These are phyloP conservation scores for Macrotrachela quadricornifera DNA, from an alignment of 1,140 invertebrate genomes.

Conservation along the genomic window DNA sequence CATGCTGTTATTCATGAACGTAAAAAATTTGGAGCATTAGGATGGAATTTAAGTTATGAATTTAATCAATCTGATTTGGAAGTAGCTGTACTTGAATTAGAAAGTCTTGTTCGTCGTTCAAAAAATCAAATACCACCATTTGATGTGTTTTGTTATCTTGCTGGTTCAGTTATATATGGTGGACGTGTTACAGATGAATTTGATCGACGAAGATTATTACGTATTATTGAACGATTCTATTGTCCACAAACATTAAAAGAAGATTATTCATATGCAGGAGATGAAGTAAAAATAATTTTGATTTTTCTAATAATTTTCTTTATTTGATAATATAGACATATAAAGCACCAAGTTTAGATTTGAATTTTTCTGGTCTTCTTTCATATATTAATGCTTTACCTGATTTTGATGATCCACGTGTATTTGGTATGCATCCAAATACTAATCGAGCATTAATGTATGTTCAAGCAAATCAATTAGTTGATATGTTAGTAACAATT, in stretches of 20 bases:
- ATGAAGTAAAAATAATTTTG: not conserved
- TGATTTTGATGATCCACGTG: constrained; percentile 52
- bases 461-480: constrained; percentile 17
- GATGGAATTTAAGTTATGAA: constrained; percentile 68
- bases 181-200: constrained; percentile 45
- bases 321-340: not conserved
- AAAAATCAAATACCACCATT: constrained; percentile 35
- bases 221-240: constrained; percentile 26
- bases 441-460: constrained; percentile 57
- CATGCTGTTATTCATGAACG: constrained; percentile 62
- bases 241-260: constrained; percentile 44
- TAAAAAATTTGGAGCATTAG: constrained; percentile 62
- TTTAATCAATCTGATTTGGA: constrained; percentile 55
- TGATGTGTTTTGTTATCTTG: constrained; percentile 59
- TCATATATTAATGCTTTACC: constrained; percentile 50
- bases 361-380: constrained; percentile 15
- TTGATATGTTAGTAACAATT: constrained; percentile 22
- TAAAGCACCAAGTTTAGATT: not conserved
- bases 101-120: constrained; percentile 44
- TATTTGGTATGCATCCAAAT: constrained; percentile 73
- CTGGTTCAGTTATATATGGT: constrained; percentile 55
- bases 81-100: constrained; percentile 72
- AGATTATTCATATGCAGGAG: constrained; percentile 40
- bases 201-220: constrained; percentile 30
- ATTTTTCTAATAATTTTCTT: not conserved